A percentile compares a stretch with the other conserved stretches of the same genome.
Evolutionary conservation across 2,113 vertebrate genomes (phyloP).

Genomic region (Naja naja): DNA sequence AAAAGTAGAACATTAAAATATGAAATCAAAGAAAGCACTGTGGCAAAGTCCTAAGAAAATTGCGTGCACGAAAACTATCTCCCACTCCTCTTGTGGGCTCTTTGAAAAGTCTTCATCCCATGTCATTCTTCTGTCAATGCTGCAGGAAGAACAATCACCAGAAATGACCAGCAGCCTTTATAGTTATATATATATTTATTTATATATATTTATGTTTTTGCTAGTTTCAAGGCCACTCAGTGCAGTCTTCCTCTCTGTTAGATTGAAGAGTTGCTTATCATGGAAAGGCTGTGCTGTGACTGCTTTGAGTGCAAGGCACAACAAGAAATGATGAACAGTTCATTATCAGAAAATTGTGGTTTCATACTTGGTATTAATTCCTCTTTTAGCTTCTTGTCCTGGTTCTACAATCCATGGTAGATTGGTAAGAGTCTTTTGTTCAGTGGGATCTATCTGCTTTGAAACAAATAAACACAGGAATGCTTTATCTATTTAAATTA

Average conservation of each 20-base stretch:
- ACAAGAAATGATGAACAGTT: constrained; percentile 86
- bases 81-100: constrained; percentile 75
- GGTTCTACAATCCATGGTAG: constrained; percentile 99
- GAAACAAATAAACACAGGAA: constrained; percentile 65
- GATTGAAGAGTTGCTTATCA: constrained; percentile 77
- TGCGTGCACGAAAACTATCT: constrained; percentile 62
- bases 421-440: constrained; percentile 97
- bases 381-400: constrained; percentile 97
- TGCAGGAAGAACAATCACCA: constrained; percentile 77
- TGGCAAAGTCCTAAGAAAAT: constrained; percentile 70
- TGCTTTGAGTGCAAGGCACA: constrained; percentile 88
- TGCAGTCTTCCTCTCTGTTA: constrained; percentile 81
- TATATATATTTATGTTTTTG: constrained; percentile 66
- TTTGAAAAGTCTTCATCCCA: constrained; percentile 75
- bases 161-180: constrained; percentile 79
- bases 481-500: constrained; percentile 1
- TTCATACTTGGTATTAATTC: constrained; percentile 99
- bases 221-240: constrained; percentile 84
- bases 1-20: constrained; percentile 67
- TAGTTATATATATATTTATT: background rate
- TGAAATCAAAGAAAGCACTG: constrained; percentile 74
- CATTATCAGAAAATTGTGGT: constrained; percentile 99
- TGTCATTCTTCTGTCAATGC: constrained; percentile 78
- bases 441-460: constrained; percentile 94
- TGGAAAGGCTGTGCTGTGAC: constrained; percentile 84